phyloP scores from a whole-genome alignment of 2,888 invertebrate genomes.

The Trisateles emortualis region DNA sequence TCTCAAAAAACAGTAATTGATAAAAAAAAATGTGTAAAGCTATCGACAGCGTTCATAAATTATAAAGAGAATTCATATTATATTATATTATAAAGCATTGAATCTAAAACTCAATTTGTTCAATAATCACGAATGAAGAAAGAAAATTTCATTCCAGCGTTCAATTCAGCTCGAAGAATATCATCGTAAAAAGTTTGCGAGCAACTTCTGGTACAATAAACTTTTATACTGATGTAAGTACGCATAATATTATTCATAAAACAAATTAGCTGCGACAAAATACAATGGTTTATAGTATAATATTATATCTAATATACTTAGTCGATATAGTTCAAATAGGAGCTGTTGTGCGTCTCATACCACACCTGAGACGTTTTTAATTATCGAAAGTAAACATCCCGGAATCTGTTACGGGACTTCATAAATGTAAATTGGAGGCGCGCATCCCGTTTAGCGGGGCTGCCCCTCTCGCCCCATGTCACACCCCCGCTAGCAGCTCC shows the following conservation, averaged over 20 bases:
- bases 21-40: too few species aligned
- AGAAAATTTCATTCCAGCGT: not conserved
- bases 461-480: slow-evolving; percentile 45
- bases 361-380: slow-evolving; percentile 82
- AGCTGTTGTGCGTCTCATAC: slow-evolving; percentile 47
- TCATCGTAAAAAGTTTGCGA: not conserved
- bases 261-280: slow-evolving; percentile 1
- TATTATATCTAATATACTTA: slow-evolving; percentile 10
- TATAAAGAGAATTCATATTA: too few species aligned
- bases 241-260: not conserved
- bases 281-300: slow-evolving; percentile 7
- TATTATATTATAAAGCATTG: too few species aligned
- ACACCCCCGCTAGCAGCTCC: slow-evolving; percentile 32
- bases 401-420: slow-evolving; percentile 84
- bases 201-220: not conserved
- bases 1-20: too few species aligned
- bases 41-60: too few species aligned
- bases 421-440: slow-evolving; percentile 86
- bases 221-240: not conserved
- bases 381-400: slow-evolving; percentile 84
- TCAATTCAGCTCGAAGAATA: not conserved
- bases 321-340: slow-evolving; percentile 24
- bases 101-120: not conserved
- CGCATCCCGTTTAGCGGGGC: slow-evolving; percentile 79
- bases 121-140: not conserved